Base-by-base conservation (phyloP, 1,140 invertebrate genomes). In the Anthonomus grandis region DNA sequence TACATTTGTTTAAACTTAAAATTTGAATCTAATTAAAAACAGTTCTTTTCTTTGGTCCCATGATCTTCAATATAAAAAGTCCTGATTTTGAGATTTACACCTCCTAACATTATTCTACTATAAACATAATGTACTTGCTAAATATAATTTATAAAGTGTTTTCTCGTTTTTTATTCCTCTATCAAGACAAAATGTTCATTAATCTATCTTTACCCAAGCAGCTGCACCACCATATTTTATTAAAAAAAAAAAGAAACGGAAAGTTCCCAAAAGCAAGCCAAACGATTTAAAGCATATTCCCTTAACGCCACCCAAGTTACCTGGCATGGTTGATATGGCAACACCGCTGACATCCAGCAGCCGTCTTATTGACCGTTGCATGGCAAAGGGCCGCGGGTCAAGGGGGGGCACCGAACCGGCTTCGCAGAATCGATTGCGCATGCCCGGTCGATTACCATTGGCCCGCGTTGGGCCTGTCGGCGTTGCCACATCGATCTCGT, bases 401-500 rank as follows among this genome's bases (percentile, higher is more conserved):
- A 44, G 60, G 59, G 50, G 51, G 57, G 55, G 47, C 53, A 42
- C 52, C 41, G 15, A 47, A 50, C 47, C 57, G 59, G 56, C 51
- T 64, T 70, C 69, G 65, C 70, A 69, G 52, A 55, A 55, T 55
- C 52, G 64, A 68, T 62, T 71, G 65, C 66, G 71, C 68, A 66
- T 62, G 67, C 72, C 50, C 45, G 42, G 55, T 52, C 38, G 27
- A 15, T 44, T 54, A 52, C 63, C 66, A 70, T 70, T 70, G 71
- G 70, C 69, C 67, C 68, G 65, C 64, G 61, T 57, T 59, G 48
- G 52, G 64, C 47, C 24, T 42, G n/a, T 38, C 72, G 60, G 56
- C 63, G 72, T 74, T 74, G 72, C 72, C 72, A 72, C 65, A n/a
- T n/a, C 66, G 72, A 70, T 68, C 65, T 54, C 49, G 18, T 44